Evolutionary conservation across 2,113 vertebrate species (phyloP).

Genomic region (Cheilinus undulatus): DNA sequence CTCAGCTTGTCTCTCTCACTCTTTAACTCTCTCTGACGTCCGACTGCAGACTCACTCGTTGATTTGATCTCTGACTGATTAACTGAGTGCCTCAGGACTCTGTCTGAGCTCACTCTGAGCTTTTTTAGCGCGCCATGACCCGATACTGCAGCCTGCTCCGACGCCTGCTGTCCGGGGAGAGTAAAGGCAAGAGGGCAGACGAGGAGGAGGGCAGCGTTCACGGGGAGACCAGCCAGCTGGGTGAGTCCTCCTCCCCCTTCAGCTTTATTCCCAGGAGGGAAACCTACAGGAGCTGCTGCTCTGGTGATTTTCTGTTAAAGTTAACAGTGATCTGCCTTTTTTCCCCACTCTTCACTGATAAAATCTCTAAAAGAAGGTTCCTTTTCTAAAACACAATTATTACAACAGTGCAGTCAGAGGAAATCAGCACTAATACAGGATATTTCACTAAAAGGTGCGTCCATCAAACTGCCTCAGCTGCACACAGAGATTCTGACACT

Average conservation of each 20-base stretch:
- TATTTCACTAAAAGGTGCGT: too few relatives aligned
- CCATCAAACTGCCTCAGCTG: too few relatives aligned
- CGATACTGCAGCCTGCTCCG: constrained; percentile 66
- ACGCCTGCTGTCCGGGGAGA: constrained; percentile 53
- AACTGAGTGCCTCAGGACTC: not conserved
- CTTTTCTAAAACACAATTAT: too few relatives aligned
- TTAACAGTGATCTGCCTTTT: too few relatives aligned
- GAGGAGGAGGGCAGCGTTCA: constrained; percentile 41
- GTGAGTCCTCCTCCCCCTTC: constrained; percentile 47
- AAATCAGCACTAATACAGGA: too few relatives aligned
- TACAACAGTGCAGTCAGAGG: too few relatives aligned
- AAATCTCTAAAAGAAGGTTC: too few relatives aligned
- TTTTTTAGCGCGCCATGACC: constrained; percentile 39
- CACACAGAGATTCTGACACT: too few relatives aligned
- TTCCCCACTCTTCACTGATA: too few relatives aligned
- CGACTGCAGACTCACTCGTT: not conserved
- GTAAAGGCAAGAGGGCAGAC: constrained; percentile 34
- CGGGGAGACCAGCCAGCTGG: constrained; percentile 47
- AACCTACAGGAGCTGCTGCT: not conserved
- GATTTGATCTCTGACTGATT: not conserved
- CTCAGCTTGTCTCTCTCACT: not conserved
- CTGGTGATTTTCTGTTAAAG: not conserved
- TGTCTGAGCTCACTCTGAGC: too few relatives aligned
- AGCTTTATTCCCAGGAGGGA: not conserved
- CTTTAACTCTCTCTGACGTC: not conserved